phyloP scores from a whole-genome alignment of 2,113 vertebrate species.

The Clarias magur region DNA sequence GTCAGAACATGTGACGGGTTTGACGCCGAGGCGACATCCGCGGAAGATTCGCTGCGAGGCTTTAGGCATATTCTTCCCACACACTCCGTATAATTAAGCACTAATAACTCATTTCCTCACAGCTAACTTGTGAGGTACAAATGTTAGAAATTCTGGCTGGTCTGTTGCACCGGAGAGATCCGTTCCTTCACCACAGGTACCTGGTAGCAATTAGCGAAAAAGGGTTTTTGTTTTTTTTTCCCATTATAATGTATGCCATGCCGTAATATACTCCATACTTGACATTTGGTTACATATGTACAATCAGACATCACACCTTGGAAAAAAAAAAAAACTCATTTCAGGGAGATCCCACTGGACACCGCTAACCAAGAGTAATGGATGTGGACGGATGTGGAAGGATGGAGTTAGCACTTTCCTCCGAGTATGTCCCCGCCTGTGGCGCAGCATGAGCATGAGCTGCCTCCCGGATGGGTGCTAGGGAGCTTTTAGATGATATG shows the following conservation, averaged over 20 bases:
- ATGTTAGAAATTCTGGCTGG: neutral
- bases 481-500: too few relatives aligned
- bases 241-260: neutral
- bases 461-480: neutral
- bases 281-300: neutral
- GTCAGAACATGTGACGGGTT: constrained; percentile 47
- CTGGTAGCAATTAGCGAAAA: neutral
- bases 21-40: constrained; percentile 20
- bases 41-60: neutral
- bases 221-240: neutral
- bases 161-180: neutral
- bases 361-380: neutral
- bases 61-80: constrained; percentile 11
- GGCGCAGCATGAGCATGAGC: neutral
- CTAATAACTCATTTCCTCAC: constrained; percentile 1
- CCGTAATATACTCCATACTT: neutral
- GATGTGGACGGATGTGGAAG: too few relatives aligned
- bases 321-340: neutral
- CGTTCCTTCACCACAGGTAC: neutral
- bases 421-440: neutral
- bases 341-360: too few relatives aligned
- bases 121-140: neutral
- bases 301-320: neutral
- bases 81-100: neutral
- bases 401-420: neutral